A percentile compares a stretch with the other conserved stretches of the same genome.
Evolutionary conservation across 2,888 invertebrate species (phyloP).

Genomic region (Tetranychus piercei): DNA sequence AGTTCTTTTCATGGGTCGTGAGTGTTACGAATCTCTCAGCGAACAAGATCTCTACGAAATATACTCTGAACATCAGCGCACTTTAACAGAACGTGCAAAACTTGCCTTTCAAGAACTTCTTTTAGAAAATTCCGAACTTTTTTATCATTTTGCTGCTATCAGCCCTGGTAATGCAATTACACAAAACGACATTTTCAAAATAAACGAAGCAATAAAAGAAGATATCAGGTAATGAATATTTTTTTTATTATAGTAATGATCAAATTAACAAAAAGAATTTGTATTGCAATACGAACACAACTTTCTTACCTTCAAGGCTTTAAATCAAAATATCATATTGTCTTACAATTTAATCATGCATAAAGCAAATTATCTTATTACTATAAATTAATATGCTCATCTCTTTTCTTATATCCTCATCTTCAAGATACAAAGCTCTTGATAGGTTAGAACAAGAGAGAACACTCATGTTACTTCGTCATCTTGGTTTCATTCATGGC

Average conservation of each 20-base stretch:
- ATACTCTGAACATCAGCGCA: slow-evolving; percentile 79
- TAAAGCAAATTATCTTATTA: neutral
- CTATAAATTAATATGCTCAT: neutral
- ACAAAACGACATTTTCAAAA: slow-evolving; percentile 79
- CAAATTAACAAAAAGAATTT: neutral
- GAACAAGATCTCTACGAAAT: slow-evolving; percentile 77
- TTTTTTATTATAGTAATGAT: neutral
- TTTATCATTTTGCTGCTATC: slow-evolving; percentile 76
- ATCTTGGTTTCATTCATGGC: slow-evolving; percentile 83
- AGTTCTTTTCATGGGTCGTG: slow-evolving; percentile 72
- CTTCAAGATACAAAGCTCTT: slow-evolving; percentile 64
- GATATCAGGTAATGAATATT: slow-evolving; percentile 52
- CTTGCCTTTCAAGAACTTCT: slow-evolving; percentile 78
- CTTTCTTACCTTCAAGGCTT: too few species aligned
- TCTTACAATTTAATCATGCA: neutral
- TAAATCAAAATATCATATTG: neutral
- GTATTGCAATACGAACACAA: too few species aligned
- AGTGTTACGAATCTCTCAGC: slow-evolving; percentile 75
- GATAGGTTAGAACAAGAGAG: slow-evolving; percentile 84
- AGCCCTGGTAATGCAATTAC: slow-evolving; percentile 72
- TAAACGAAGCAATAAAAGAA: slow-evolving; percentile 71
- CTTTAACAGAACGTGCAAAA: slow-evolving; percentile 69
- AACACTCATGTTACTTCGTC: slow-evolving; percentile 80
- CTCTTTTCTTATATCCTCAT: slow-evolving; percentile 6
- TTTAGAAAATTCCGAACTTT: slow-evolving; percentile 75